Evolutionary conservation across 1,140 invertebrate species (phyloP), one percentile per base, ranked within the genome.

Genomic region (Papilio xuthus): DNA sequence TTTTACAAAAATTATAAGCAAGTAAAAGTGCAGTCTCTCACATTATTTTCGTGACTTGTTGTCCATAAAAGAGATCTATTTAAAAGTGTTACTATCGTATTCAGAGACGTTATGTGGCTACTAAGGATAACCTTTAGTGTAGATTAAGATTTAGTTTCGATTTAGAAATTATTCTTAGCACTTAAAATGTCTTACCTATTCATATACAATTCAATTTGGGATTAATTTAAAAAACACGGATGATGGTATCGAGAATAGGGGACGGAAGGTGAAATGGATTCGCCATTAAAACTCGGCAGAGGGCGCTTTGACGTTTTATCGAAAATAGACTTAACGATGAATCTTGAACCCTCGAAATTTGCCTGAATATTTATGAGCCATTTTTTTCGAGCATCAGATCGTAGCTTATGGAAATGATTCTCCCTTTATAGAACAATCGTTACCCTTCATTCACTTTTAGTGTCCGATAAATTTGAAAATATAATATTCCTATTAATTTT

Each of bases 331-430:
- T 92, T 92, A 91, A 89, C 86, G 84, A 82, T 89, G 90, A 90
- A 88, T 91, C 91, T 91, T 90, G 78, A 85, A 85, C 86, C 83
- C 83, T 86, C 83, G 41, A 88, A 91, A 87, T 85, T 89, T 86
- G 84, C 87, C 90, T 93, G 91, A 91, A 93, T 93, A 93, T 93
- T 93, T 91, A 93, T 93, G 88, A 92, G 87, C 81, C 80, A 82
- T 84, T 86, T 85, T 90, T 89, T 89, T 91, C 82, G 84, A 82
- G 71, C 81, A 79, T 79, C 80, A 83, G 84, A 85, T 84, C 84
- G 86, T 85, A 80, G 79, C 81, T 89, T 79, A 83, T 50, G 71
- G 71, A 73, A 73, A 73, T 73, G 37, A 42, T 73, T 73, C 41
- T 73, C 42, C 71, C 42, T 73, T 73, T 73, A 44, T 47, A 44